Percentiles rank a stretch among this genome's conserved stretches.
Conservation (phyloP, 2,888 invertebrate genomes). For the Dorcus hopei region DNA sequence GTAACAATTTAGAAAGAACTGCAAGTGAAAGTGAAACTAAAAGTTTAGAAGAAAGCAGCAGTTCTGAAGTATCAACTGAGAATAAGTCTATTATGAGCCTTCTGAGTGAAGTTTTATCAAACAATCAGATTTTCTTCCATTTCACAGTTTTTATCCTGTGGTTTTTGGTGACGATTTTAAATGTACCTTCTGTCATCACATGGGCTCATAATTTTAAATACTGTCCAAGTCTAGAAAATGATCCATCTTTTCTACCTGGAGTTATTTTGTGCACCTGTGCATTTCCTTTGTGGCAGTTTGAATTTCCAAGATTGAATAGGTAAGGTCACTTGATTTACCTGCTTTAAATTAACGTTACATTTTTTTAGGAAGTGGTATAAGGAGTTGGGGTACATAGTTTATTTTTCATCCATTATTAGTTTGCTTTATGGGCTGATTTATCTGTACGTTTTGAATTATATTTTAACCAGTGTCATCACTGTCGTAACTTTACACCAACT, state of each 20-base stretch:
- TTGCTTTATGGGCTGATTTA: constrained; percentile 61
- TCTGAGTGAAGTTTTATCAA: constrained; percentile 24
- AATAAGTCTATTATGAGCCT: constrained; percentile 25
- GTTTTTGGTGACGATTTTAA: constrained; percentile 62
- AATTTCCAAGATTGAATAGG: constrained; percentile 62
- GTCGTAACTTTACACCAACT: constrained; percentile 59
- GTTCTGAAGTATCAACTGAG: constrained; percentile 1
- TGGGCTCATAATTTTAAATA: constrained; percentile 82
- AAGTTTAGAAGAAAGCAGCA: background rate
- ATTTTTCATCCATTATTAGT: constrained; percentile 54
- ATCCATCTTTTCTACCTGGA: constrained; percentile 61
- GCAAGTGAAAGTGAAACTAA: constrained; percentile 8
- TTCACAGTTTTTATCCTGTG: constrained; percentile 69
- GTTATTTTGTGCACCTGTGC: constrained; percentile 59
- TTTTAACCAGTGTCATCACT: constrained; percentile 56
- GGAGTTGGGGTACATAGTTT: constrained; percentile 51
- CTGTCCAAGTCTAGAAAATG: constrained; percentile 56
- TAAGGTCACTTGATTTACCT: constrained; percentile 46
- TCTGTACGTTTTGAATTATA: constrained; percentile 59
- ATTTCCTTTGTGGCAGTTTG: constrained; percentile 64
- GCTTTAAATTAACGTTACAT: constrained; percentile 2
- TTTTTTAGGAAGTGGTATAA: constrained; percentile 54
- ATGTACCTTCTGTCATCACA: constrained; percentile 69
- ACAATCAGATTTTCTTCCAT: constrained; percentile 65
- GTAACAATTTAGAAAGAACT: constrained; percentile 12